These are phyloP conservation scores for Helicolenus hilgendorfi DNA, from an alignment of 2,797 vertebrate genomes.

Conservation along the genomic window DNA sequence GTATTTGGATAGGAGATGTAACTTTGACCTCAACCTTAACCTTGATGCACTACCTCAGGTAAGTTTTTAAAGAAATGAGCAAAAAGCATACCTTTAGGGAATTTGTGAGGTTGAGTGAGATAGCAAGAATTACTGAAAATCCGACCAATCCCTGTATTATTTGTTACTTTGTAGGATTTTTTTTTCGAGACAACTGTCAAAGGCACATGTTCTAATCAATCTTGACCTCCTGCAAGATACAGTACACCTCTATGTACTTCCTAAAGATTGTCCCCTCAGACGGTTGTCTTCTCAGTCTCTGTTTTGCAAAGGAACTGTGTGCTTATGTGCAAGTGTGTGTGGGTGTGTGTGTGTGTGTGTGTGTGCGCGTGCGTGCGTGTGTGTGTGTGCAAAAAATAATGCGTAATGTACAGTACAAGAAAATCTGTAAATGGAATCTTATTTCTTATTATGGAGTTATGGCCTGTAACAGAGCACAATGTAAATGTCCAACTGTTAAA, in stretches of 20 bases:
- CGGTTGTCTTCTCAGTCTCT: not conserved
- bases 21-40: not conserved
- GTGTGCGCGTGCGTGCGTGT: not conserved
- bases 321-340: not conserved
- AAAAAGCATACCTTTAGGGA: not conserved
- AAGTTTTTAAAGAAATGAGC: not conserved
- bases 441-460: slow-evolving; percentile 1
- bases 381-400: not conserved
- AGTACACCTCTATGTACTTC: not conserved
- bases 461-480: slow-evolving; percentile 6
- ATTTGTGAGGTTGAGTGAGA: not conserved
- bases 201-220: not conserved
- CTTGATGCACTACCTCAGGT: not conserved
- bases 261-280: not conserved
- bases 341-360: not conserved
- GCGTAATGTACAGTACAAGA: not conserved
- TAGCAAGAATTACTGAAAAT: not conserved
- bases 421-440: not conserved
- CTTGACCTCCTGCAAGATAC: not conserved
- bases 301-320: not conserved
- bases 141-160: not conserved
- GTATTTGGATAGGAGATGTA: not conserved
- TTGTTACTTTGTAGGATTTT: not conserved
- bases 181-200: not conserved
- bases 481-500: slow-evolving; percentile 7